Conservation (phyloP, 2,888 invertebrate genomes). For the Lasioglossum oenotherae region DNA sequence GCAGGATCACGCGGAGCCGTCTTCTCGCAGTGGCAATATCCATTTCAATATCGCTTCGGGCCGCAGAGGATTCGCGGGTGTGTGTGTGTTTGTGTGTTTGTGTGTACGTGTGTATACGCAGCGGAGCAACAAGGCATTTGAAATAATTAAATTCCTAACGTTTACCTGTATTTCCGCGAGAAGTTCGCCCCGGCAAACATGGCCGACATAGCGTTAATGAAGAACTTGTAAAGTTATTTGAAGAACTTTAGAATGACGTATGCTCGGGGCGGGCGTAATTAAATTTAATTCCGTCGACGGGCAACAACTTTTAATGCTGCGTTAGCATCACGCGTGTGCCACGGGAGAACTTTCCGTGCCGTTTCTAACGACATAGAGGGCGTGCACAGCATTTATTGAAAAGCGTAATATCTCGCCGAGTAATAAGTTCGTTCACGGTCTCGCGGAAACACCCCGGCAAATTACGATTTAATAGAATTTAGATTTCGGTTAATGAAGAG, state of each 20-base stretch:
- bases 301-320: constrained; percentile 45
- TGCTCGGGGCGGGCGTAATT: constrained; percentile 39
- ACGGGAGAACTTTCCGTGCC: constrained; percentile 18
- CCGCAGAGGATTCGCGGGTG: neutral
- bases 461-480: neutral
- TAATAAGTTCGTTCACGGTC: neutral
- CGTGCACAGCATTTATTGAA: constrained; percentile 6
- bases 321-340: constrained; percentile 38
- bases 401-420: neutral
- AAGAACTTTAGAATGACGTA: constrained; percentile 52
- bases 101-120: neutral
- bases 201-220: constrained; percentile 37
- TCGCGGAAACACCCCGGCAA: neutral
- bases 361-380: neutral
- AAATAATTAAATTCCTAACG: constrained; percentile 50
- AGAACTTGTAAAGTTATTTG: constrained; percentile 53
- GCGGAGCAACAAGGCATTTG: constrained; percentile 21
- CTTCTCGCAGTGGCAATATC: constrained; percentile 21
- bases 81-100: too few relatives aligned
- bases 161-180: constrained; percentile 15
- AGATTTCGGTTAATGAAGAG: constrained; percentile 2
- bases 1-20: constrained; percentile 8
- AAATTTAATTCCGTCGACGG: constrained; percentile 51
- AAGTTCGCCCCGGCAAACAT: neutral
- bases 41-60: constrained; percentile 38